Evolutionary conservation across 2,113 vertebrate genomes (phyloP).

Genomic region (Poeciliopsis turrubarensis): DNA sequence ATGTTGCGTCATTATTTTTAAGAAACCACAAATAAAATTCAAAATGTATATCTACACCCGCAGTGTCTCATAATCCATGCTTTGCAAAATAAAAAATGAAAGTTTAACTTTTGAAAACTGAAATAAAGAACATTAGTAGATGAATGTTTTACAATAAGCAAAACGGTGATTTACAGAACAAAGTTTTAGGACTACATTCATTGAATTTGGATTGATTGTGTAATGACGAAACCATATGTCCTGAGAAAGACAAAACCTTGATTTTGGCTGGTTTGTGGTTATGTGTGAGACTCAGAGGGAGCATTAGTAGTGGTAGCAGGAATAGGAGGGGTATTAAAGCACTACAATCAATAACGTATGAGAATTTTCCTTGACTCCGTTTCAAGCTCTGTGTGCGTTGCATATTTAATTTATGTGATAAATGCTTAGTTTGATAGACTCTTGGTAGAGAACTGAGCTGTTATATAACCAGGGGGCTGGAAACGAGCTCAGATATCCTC

Average conservation of each 20-base stretch:
- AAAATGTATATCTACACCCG: not conserved
- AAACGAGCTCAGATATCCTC: slow-evolving; percentile 16
- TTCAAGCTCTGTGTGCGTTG: slow-evolving; percentile 22
- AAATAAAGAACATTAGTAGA: too few species aligned
- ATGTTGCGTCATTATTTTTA: not conserved
- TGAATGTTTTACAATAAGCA: too few species aligned
- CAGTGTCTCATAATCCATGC: not conserved
- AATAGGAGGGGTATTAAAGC: not conserved
- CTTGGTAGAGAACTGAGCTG: slow-evolving; percentile 35
- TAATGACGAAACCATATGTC: not conserved
- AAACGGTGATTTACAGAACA: not conserved
- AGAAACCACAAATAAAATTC: not conserved
- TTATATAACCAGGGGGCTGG: slow-evolving; percentile 8
- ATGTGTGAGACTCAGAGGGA: not conserved
- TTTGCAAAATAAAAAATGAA: not conserved
- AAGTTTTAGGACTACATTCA: not conserved
- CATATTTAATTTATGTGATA: slow-evolving; percentile 53
- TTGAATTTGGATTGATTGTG: not conserved
- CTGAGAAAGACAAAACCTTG: not conserved
- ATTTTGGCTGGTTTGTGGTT: not conserved
- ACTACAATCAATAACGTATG: slow-evolving; percentile 30
- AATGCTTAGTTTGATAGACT: slow-evolving; percentile 38
- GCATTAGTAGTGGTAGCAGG: not conserved
- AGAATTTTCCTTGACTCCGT: slow-evolving; percentile 16
- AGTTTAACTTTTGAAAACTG: not conserved